Conservation (phyloP, 2,113 vertebrate genomes). For the Poecilia latipinna region DNA sequence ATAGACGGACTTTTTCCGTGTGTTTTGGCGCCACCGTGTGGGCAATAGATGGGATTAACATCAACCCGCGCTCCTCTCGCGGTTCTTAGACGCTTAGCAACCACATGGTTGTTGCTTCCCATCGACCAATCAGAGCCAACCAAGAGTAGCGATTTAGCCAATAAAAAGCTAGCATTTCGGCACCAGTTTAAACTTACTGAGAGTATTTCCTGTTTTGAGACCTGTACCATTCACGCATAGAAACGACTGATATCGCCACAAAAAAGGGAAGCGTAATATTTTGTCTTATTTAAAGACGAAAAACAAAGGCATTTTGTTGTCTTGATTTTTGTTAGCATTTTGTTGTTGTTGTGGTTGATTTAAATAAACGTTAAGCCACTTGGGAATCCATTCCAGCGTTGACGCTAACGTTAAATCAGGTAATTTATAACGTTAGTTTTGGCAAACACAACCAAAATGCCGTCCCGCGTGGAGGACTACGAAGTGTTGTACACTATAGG, state of each 20-base stretch:
- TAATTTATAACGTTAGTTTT: constrained; percentile 10
- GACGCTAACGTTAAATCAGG: background rate
- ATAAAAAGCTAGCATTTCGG: constrained; percentile 57
- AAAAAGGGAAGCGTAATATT: background rate
- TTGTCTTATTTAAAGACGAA: background rate
- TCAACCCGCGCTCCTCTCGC: constrained; percentile 64
- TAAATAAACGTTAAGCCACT: background rate
- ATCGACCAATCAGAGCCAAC: constrained; percentile 66
- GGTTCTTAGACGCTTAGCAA: constrained; percentile 66
- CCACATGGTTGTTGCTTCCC: constrained; percentile 29
- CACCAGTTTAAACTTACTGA: constrained; percentile 72
- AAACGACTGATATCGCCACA: background rate
- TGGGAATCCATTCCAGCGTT: background rate
- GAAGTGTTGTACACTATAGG: constrained; percentile 92
- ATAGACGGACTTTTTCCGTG: background rate
- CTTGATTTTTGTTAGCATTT: no score
- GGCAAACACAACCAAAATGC: constrained; percentile 76
- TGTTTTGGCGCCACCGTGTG: constrained; percentile 56
- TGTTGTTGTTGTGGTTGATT: background rate
- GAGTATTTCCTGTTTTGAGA: constrained; percentile 35
- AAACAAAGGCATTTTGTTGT: background rate
- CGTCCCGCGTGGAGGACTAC: constrained; percentile 90
- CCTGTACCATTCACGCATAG: background rate
- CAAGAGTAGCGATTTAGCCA: constrained; percentile 35
- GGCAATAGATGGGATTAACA: background rate